Evolutionary conservation across 2,113 vertebrate genomes (phyloP), one percentile per base, ranked within the genome.

Genomic region (Notarius lentiginosus): DNA sequence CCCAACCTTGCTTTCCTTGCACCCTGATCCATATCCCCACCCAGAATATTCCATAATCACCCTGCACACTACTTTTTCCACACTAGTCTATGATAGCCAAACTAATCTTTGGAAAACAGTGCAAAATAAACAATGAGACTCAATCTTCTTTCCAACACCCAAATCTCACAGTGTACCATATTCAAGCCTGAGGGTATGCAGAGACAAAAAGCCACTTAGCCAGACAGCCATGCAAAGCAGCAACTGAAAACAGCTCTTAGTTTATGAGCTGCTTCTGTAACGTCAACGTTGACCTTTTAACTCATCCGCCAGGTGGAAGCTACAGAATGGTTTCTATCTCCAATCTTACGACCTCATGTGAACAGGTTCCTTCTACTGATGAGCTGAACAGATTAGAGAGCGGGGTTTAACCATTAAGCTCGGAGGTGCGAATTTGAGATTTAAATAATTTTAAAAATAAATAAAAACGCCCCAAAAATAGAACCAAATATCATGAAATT

Each of bases 161-260:
- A 65, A 34, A 27, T 10, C 18, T 53, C 24, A 20, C 8, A 47
- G 56, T 30, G 49, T 34, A 83, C 81, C 84, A 70, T 17, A 58
- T 82, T 87, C 79, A 75, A 30, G 41, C 61, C 81, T 20, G 65
- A 51, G 14, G 24, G 30, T 41, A 63, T 5, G 58, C 30, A 2
- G 75, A 87, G 47, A 51, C 73, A 86, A 60, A 66, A 68, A 83
- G 80, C 30, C 63, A 79, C 73, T 80, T 80, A 85, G 53, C 60
- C 85, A 86, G 65, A 85, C 82, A 79, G n/a, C 51, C 84, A 90
- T 90, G 89, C 89, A 90, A 88, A 90, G 72, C 84, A 88, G 87
- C 81, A 88, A 88, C 89, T 82, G 84, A 88, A 79, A 86, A 86
- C 47, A 2, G 53, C 75, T 75, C 60, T 51, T 2, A 2, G 9